Evolutionary conservation across 2,888 invertebrate genomes (phyloP).

Genomic region (Eumacrocentrus americanus): DNA sequence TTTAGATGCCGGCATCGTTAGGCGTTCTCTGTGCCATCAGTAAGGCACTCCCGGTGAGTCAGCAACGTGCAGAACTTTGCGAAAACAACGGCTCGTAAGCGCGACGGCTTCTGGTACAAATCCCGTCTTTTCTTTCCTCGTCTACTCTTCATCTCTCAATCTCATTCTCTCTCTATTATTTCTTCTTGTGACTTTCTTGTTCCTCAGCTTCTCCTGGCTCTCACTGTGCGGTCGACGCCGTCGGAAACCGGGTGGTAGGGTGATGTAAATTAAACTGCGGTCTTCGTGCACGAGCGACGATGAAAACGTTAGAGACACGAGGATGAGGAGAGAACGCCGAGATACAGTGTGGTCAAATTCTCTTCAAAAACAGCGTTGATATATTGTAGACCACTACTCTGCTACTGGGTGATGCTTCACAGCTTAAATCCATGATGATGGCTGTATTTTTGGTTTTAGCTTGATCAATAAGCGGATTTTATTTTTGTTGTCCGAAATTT

Average conservation of each 20-base stretch:
- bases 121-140: constrained; percentile 12
- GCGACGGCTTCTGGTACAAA: constrained; percentile 11
- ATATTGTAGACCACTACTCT: no score
- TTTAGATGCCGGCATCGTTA: constrained; percentile 38
- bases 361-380: not conserved
- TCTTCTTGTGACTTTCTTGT: constrained; percentile 11
- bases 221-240: constrained; percentile 27
- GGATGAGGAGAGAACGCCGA: constrained; percentile 28
- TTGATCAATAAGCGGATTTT: not conserved
- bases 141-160: constrained; percentile 11
- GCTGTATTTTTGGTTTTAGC: no score
- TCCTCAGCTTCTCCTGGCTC: not conserved
- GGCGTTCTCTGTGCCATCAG: not conserved
- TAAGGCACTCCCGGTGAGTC: constrained; percentile 27
- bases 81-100: constrained; percentile 2
- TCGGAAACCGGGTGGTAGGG: constrained; percentile 21
- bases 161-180: constrained; percentile 16
- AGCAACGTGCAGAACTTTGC: not conserved
- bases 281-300: constrained; percentile 35
- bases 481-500: no score
- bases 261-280: constrained; percentile 42
- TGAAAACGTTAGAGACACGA: constrained; percentile 44
- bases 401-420: not conserved
- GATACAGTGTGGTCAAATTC: constrained; percentile 17
- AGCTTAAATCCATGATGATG: no score